Evolutionary conservation across 2,888 invertebrate genomes (phyloP), one percentile per base, ranked within the genome.

Genomic region (Clostera curtula): DNA sequence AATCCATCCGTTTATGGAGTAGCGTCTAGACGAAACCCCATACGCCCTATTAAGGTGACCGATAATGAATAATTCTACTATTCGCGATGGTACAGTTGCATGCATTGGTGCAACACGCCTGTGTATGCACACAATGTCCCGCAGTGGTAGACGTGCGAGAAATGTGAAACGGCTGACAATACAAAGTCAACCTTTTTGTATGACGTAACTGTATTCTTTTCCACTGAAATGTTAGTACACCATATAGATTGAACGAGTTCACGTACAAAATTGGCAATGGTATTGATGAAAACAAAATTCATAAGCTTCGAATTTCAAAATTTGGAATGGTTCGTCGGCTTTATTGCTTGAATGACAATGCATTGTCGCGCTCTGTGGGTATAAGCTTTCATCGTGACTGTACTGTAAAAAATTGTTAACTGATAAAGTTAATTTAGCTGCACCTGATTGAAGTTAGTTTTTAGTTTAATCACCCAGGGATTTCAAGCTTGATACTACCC

Each of bases 1-100:
- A 44, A 55, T 55, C 54, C 48, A 40, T 35, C 22, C 30, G 27
- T 43, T 43, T 54, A 54, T 47, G 53, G 54, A 21, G 25, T 25
- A 15, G 22, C 32, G 54, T 54, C 54, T 54, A 54, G 54, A 55
- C 54, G 34, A 33, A 29, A 29, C 30, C 31, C 40, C 38, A 40
- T 48, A 36, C 29, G 36, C 29, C 40, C 46, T 45, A 52, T 53
- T 47, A 54, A 53, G 51, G 57, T 47, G 50, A 43, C 52, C 49
- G 38, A 43, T 54, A 54, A 67, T 65, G 57, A 69, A 64, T 66
- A 59, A 67, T 67, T 70, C 61, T 47, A 56, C 61, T 44, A 60
- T 58, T 52, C 50, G 43, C 46, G 34, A 36, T 45, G 56, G 50
- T 59, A 60, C 57, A 61, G 49, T 63, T 58, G 59, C 60, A 65